Conservation (phyloP, 1,140 invertebrate genomes). For the Atta cephalotes region DNA sequence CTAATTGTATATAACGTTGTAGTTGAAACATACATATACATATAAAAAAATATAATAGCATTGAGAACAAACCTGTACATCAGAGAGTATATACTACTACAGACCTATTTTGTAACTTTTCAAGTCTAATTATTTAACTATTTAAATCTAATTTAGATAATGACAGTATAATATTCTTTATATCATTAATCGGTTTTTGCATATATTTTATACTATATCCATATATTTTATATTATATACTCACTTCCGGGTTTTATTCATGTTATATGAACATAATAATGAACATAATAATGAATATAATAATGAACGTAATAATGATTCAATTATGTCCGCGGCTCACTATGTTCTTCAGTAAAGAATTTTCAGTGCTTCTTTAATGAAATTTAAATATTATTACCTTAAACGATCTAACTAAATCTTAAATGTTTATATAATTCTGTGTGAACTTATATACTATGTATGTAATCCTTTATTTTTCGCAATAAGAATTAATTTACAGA, state of each 20-base stretch:
- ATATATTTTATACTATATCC: background rate
- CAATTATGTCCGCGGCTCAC: too few species aligned
- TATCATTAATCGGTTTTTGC: constrained; percentile 12
- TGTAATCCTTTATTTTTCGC: too few species aligned
- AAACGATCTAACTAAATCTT: too few species aligned
- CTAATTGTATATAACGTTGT: constrained; percentile 44
- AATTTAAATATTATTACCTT: background rate
- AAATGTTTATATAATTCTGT: too few species aligned
- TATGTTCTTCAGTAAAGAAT: background rate
- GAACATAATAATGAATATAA: background rate
- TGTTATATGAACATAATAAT: background rate
- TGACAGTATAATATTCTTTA: background rate
- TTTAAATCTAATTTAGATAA: constrained; percentile 30
- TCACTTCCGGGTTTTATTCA: background rate
- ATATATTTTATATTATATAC: constrained; percentile 1
- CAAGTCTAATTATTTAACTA: constrained; percentile 18
- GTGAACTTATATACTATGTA: too few species aligned
- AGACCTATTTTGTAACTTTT: constrained; percentile 25
- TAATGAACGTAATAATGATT: background rate
- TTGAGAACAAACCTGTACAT: constrained; percentile 76
- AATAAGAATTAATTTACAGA: too few species aligned
- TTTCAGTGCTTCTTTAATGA: background rate
- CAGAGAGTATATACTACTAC: constrained; percentile 57
- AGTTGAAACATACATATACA: constrained; percentile 48
- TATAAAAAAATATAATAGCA: constrained; percentile 66